A percentile compares a stretch with the other conserved stretches of the same genome.
These are phyloP conservation scores for Buathra laborator DNA, from an alignment of 2,888 invertebrate genomes.

Conservation along the genomic window DNA sequence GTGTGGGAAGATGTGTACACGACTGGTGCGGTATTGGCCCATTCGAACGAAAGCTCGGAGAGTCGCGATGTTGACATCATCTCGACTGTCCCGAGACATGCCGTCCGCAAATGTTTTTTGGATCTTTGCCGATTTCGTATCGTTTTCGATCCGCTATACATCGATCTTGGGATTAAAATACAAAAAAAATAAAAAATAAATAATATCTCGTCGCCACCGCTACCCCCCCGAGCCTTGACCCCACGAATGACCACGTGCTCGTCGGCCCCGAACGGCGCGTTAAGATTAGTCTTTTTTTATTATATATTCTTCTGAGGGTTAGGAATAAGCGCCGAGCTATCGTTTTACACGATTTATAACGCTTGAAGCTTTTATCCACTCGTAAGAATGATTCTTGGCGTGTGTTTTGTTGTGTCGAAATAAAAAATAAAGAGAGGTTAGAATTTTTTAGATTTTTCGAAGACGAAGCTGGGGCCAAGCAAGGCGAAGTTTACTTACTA, in stretches of 20 bases:
- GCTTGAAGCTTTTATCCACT: background rate
- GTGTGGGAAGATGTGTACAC: conserved; percentile 1
- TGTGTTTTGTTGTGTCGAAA: background rate
- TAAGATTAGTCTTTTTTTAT: background rate
- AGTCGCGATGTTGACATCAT: conserved; percentile 38
- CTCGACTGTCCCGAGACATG: background rate
- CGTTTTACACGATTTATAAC: background rate
- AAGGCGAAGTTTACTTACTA: conserved; percentile 30
- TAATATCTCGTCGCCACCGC: conserved; percentile 2
- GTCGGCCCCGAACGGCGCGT: background rate
- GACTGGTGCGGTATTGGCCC: background rate
- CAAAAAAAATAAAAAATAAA: conserved; percentile 33
- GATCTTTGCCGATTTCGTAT: conserved; percentile 40
- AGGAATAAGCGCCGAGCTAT: conserved; percentile 12
- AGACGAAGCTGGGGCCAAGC: background rate
- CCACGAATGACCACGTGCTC: conserved; percentile 18
- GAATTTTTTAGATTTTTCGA: conserved; percentile 3
- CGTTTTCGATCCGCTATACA: conserved; percentile 19
- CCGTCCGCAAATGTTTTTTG: conserved; percentile 22
- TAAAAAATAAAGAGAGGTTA: background rate
- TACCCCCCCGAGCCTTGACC: conserved; percentile 36
- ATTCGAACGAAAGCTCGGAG: conserved; percentile 12
- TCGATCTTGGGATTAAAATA: conserved; percentile 42
- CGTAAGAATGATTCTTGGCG: background rate
- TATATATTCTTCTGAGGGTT: background rate